Evolutionary conservation across 1,140 invertebrate genomes (phyloP).

Genomic region (Lordiphosa collinella): DNA sequence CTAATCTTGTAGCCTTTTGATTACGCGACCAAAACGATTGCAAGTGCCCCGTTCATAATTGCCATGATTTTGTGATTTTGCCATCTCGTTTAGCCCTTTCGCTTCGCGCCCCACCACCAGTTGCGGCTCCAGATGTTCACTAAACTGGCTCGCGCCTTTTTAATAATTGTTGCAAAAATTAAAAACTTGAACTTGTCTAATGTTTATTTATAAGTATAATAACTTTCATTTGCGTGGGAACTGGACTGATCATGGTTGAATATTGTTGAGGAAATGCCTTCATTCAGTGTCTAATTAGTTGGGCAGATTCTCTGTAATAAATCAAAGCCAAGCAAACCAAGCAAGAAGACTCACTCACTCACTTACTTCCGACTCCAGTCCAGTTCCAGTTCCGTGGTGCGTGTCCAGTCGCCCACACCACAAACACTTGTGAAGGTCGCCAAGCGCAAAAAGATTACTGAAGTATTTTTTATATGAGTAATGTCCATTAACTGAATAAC

Average conservation of each 20-base stretch:
- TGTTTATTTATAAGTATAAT: constrained; percentile 52
- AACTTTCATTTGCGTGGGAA: constrained; percentile 56
- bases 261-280: constrained; percentile 44
- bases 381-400: constrained; percentile 51
- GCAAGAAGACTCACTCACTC: constrained; percentile 1
- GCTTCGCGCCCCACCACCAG: no score
- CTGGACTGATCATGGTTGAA: constrained; percentile 31
- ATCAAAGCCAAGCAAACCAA: constrained; percentile 45
- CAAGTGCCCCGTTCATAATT: constrained; percentile 59
- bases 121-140: no score
- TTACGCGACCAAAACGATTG: constrained; percentile 12
- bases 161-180: constrained; percentile 28
- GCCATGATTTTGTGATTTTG: constrained; percentile 62
- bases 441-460: constrained; percentile 18
- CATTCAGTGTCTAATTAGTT: constrained; percentile 36
- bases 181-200: constrained; percentile 47
- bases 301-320: constrained; percentile 57
- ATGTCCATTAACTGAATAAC: constrained; percentile 51
- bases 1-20: constrained; percentile 43
- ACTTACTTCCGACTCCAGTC: constrained; percentile 38
- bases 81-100: constrained; percentile 52
- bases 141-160: constrained; percentile 37
- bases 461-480: constrained; percentile 58
- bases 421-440: constrained; percentile 43
- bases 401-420: constrained; percentile 21